A percentile compares a stretch with the other conserved stretches of the same genome.
These are phyloP conservation scores for Xyrauchen texanus DNA, from an alignment of 2,113 vertebrate genomes.

Conservation along the genomic window DNA sequence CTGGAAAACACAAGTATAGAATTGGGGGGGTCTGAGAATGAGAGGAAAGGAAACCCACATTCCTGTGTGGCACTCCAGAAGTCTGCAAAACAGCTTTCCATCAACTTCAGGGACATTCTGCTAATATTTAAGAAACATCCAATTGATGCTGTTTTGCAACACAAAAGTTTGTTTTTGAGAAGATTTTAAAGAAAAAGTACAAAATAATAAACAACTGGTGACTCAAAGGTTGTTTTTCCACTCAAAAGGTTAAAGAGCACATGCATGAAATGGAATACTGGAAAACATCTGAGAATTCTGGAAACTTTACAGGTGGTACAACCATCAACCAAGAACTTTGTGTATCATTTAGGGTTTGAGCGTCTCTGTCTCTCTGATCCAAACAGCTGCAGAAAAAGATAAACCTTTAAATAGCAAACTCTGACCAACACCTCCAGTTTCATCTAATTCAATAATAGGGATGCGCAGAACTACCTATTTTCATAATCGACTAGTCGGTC, in stretches of 20 bases:
- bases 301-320: conserved; percentile 19
- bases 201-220: neutral
- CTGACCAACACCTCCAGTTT: too few relatives aligned
- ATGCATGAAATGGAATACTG: conserved; percentile 19
- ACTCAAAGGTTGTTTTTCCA: conserved; percentile 29
- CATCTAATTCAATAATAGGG: too few relatives aligned
- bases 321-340: conserved; percentile 9
- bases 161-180: neutral
- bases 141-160: neutral
- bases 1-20: neutral
- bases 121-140: conserved; percentile 17
- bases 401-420: too few relatives aligned
- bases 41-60: conserved; percentile 33
- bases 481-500: too few relatives aligned
- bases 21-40: conserved; percentile 13
- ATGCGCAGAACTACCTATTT: too few relatives aligned
- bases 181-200: conserved; percentile 15
- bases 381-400: too few relatives aligned
- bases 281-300: conserved; percentile 25
- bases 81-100: conserved; percentile 52
- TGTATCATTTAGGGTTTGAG: neutral
- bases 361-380: neutral
- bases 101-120: neutral
- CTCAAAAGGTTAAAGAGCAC: conserved; percentile 20
- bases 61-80: conserved; percentile 44